Evolutionary conservation across 1,140 invertebrate genomes (phyloP).

Genomic region (Polyergus mexicanus): DNA sequence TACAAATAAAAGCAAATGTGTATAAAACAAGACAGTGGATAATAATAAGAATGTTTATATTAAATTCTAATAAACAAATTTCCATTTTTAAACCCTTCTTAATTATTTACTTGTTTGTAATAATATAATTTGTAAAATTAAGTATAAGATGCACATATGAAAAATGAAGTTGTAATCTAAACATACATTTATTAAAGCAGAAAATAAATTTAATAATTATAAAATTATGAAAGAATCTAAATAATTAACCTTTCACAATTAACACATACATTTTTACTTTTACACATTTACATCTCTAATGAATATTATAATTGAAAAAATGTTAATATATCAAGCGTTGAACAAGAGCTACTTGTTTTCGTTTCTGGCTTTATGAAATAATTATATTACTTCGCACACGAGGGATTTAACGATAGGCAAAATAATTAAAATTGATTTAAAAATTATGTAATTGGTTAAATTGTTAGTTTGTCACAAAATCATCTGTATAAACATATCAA

Average conservation of each 20-base stretch:
- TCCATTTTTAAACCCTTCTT: not conserved
- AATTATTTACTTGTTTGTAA: constrained; percentile 14
- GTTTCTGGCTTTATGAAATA: not conserved
- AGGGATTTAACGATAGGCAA: not conserved
- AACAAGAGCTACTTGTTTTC: not conserved
- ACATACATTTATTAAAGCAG: constrained; percentile 77
- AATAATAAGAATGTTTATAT: constrained; percentile 21
- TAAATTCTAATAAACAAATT: constrained; percentile 34
- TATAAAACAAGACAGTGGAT: not conserved
- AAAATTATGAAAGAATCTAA: constrained; percentile 69
- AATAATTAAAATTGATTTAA: constrained; percentile 33
- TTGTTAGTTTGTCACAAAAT: not conserved
- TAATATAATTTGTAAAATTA: constrained; percentile 11
- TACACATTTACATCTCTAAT: constrained; percentile 74
- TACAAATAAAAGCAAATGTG: not conserved
- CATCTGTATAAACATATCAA: constrained; percentile 37
- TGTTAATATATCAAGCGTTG: constrained; percentile 55
- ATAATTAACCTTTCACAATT: constrained; percentile 63
- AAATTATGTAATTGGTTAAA: constrained; percentile 1
- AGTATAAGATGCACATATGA: not conserved
- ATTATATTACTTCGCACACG: not conserved
- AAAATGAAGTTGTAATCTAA: constrained; percentile 64
- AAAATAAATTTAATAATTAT: constrained; percentile 79
- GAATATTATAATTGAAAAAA: constrained; percentile 50
- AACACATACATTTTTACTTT: constrained; percentile 69